These are phyloP conservation scores for Hymenochirus boettgeri DNA, from an alignment of 2,113 vertebrate species.

Conservation along the genomic window DNA sequence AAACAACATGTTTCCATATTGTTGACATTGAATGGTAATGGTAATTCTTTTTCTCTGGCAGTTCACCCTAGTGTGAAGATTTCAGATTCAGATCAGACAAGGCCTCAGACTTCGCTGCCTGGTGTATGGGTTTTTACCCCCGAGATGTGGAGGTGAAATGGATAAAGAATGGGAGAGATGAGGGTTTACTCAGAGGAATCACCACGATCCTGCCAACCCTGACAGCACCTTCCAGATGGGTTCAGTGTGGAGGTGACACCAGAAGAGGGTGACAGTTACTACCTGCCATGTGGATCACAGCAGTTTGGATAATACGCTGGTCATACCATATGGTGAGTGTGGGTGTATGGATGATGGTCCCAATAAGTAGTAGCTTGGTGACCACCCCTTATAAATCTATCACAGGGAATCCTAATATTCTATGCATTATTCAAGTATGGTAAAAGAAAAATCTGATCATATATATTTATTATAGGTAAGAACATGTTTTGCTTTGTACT, in stretches of 20 bases:
- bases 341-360: no score
- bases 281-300: conserved; percentile 13
- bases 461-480: no score
- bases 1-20: no score
- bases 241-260: not conserved
- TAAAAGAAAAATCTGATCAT: no score
- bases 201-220: not conserved
- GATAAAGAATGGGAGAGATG: conserved; percentile 1
- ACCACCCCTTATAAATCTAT: no score
- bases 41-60: not conserved
- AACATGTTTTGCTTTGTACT: no score
- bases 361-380: no score
- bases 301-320: not conserved
- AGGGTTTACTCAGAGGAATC: not conserved
- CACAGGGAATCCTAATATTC: no score
- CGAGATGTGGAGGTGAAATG: conserved; percentile 6
- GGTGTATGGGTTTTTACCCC: conserved; percentile 16
- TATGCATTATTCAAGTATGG: no score
- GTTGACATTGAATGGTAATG: no score
- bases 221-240: conserved; percentile 1
- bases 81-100: not conserved
- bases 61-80: conserved; percentile 5
- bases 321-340: not conserved
- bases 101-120: not conserved
- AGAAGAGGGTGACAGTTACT: not conserved